phyloP scores from a whole-genome alignment of 2,113 vertebrate species.

The Aviceda subcristata region DNA sequence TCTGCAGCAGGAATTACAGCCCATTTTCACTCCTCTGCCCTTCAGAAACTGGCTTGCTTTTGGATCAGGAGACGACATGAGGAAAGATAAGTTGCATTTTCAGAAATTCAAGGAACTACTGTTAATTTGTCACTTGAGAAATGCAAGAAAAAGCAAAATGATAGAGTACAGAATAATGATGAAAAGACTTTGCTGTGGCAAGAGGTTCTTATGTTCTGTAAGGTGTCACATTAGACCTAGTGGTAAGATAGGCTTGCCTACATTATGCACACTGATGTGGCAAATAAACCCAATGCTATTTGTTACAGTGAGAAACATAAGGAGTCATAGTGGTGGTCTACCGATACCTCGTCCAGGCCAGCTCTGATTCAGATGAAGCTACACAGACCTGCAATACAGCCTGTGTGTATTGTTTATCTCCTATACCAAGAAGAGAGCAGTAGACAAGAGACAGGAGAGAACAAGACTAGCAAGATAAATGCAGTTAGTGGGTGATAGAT shows the following conservation, averaged over 20 bases:
- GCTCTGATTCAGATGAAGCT: neutral
- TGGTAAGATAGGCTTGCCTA: neutral
- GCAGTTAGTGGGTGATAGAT: neutral
- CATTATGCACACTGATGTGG: neutral
- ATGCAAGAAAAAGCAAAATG: neutral
- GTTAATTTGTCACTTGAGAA: neutral
- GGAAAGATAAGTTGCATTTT: neutral
- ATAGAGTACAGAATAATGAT: neutral
- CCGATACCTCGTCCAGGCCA: neutral
- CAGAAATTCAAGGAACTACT: neutral
- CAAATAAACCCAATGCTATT: neutral
- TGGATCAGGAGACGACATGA: accelerated
- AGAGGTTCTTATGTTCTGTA: neutral
- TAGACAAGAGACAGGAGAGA: neutral
- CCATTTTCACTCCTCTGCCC: neutral
- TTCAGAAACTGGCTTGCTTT: neutral
- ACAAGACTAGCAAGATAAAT: neutral
- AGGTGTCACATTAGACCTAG: neutral
- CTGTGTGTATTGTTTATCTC: neutral
- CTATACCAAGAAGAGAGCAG: neutral
- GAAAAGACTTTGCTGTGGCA: neutral
- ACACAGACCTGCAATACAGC: neutral
- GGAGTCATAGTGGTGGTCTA: neutral
- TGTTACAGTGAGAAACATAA: neutral
- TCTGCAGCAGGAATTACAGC: neutral